A percentile compares a stretch with the other conserved stretches of the same genome.
These are phyloP conservation scores for Mionectes olivaceus DNA, from an alignment of 2,797 vertebrate species.

Conservation along the genomic window DNA sequence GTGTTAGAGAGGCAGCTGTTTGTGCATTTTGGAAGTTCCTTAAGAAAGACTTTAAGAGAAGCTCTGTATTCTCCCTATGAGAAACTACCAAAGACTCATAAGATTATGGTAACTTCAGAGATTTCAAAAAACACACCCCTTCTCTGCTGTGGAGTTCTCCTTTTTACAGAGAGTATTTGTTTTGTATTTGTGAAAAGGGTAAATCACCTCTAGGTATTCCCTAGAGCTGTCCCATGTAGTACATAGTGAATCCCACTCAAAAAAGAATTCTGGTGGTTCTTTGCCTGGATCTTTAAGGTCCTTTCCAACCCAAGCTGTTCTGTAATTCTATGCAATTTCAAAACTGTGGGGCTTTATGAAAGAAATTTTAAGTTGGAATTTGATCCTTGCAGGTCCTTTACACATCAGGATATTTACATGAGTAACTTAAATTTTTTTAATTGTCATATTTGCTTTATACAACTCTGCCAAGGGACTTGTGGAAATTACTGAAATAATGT, in stretches of 20 bases:
- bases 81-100: neutral
- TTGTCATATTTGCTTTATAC: neutral
- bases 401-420: neutral
- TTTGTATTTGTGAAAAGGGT: neutral
- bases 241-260: neutral
- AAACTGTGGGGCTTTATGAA: neutral
- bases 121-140: neutral
- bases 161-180: neutral
- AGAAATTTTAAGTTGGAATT: neutral
- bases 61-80: neutral
- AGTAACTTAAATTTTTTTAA: neutral
- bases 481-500: neutral
- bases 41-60: neutral
- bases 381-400: neutral
- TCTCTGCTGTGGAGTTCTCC: neutral
- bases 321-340: neutral
- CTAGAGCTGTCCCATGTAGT: neutral
- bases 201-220: neutral
- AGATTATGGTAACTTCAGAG: neutral
- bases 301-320: neutral
- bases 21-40: neutral
- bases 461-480: accelerated
- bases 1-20: neutral
- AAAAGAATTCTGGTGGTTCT: neutral
- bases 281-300: neutral